Conservation (phyloP, 1,140 invertebrate species). For the Ceratosolen solmsi region DNA sequence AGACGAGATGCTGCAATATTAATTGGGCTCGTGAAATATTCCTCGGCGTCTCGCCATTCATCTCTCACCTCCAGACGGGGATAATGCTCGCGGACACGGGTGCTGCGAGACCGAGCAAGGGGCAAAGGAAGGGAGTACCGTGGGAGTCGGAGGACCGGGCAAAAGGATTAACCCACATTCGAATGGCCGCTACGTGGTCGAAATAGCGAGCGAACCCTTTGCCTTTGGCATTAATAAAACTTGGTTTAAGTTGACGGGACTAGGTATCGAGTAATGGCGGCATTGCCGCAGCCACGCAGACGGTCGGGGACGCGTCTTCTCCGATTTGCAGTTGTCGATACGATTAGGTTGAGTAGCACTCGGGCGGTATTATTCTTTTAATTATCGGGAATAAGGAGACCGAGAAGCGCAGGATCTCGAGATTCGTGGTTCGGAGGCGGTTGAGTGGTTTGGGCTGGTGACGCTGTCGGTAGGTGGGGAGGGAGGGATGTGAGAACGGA, state of each 20-base stretch:
- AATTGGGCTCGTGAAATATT: slow-evolving; percentile 73
- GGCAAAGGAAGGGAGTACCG: too few relatives aligned
- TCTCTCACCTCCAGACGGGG: slow-evolving; percentile 63
- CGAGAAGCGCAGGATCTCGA: background rate
- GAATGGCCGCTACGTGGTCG: background rate
- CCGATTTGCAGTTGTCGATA: too few relatives aligned
- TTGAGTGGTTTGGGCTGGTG: background rate
- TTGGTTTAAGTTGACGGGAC: too few relatives aligned
- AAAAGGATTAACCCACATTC: background rate
- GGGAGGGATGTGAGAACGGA: background rate
- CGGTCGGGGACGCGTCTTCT: too few relatives aligned
- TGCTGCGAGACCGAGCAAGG: background rate
- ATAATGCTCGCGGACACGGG: background rate
- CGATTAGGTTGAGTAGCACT: too few relatives aligned
- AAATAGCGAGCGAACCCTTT: background rate
- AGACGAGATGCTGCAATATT: slow-evolving; percentile 73
- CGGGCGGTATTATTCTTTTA: too few relatives aligned
- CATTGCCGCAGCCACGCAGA: too few relatives aligned
- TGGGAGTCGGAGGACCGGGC: too few relatives aligned
- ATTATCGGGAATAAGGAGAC: too few relatives aligned
- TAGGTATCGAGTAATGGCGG: too few relatives aligned
- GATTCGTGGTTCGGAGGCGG: background rate
- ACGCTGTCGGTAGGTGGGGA: too few relatives aligned
- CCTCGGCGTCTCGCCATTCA: slow-evolving; percentile 72
- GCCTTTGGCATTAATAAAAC: too few relatives aligned